These are phyloP conservation scores for Cyphomyrus plagiostoma DNA, from an alignment of 2,113 vertebrate genomes.

Conservation along the genomic window DNA sequence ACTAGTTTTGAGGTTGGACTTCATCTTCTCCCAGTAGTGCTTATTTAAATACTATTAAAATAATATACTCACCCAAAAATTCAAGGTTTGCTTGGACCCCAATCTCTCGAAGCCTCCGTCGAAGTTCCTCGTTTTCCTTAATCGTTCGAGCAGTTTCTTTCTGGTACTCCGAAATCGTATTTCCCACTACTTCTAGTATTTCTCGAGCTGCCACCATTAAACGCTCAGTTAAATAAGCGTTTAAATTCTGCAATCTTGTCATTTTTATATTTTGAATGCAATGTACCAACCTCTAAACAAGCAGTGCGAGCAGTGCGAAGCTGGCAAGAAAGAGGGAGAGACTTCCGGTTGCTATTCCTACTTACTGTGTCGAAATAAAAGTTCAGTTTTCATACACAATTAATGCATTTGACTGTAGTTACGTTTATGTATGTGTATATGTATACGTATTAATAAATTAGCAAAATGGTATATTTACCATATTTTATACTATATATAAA, in stretches of 20 bases:
- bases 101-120: background rate
- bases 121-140: slow-evolving; percentile 19
- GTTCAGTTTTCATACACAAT: background rate
- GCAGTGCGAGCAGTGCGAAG: background rate
- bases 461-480: too few species aligned
- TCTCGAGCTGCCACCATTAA: slow-evolving; percentile 24
- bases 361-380: background rate
- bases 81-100: background rate
- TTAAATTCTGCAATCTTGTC: slow-evolving; percentile 25
- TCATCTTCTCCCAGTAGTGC: background rate
- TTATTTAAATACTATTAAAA: background rate
- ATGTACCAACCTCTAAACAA: background rate
- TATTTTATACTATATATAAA: too few species aligned
- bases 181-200: slow-evolving; percentile 17
- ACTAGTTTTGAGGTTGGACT: background rate
- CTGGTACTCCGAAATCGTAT: slow-evolving; percentile 21
- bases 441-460: too few species aligned
- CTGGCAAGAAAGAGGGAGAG: background rate
- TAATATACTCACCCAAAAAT: background rate
- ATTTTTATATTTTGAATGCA: background rate
- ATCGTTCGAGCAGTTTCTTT: slow-evolving; percentile 10
- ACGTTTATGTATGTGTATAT: too few species aligned
- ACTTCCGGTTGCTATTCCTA: background rate
- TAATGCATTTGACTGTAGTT: background rate
- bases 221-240: slow-evolving; percentile 21